These are phyloP conservation scores for Tromatobia lineatoria DNA, from an alignment of 2,888 invertebrate genomes.

Conservation along the genomic window DNA sequence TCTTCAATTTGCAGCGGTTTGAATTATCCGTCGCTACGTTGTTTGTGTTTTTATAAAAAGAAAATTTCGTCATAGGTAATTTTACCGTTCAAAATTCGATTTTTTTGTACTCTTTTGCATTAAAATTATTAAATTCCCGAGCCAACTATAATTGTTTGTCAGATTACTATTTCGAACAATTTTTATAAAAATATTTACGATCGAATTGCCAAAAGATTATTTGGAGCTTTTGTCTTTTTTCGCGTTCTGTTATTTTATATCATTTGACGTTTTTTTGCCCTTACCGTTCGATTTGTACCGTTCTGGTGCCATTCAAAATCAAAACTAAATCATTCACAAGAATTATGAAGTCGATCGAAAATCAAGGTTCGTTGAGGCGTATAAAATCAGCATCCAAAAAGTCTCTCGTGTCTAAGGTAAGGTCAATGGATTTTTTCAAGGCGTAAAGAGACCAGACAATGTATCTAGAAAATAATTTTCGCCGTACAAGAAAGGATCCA, in stretches of 20 bases:
- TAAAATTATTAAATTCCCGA: background rate
- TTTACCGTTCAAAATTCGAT: too few species aligned
- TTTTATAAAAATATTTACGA: too few species aligned
- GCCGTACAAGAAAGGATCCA: slow-evolving; percentile 14
- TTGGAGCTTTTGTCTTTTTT: background rate
- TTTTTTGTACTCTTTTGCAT: background rate
- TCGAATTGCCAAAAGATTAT: background rate
- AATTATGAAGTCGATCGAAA: slow-evolving; percentile 39
- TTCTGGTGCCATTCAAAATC: background rate
- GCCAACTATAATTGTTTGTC: background rate
- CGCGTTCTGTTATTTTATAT: background rate
- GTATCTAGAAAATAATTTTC: slow-evolving; percentile 7
- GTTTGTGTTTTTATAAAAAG: too few species aligned
- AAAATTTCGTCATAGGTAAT: too few species aligned
- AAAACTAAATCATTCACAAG: background rate
- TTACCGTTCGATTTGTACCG: background rate
- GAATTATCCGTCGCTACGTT: too few species aligned
- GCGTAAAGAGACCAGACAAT: background rate
- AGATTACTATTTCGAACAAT: too few species aligned
- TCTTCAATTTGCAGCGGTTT: too few species aligned
- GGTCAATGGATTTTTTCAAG: background rate
- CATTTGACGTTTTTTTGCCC: background rate
- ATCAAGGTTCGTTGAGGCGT: slow-evolving; percentile 23
- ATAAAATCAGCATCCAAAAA: slow-evolving; percentile 25
- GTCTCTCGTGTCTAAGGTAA: slow-evolving; percentile 30